Evolutionary conservation across 1,140 invertebrate species (phyloP).

Genomic region (Luehdorfia chinensis): DNA sequence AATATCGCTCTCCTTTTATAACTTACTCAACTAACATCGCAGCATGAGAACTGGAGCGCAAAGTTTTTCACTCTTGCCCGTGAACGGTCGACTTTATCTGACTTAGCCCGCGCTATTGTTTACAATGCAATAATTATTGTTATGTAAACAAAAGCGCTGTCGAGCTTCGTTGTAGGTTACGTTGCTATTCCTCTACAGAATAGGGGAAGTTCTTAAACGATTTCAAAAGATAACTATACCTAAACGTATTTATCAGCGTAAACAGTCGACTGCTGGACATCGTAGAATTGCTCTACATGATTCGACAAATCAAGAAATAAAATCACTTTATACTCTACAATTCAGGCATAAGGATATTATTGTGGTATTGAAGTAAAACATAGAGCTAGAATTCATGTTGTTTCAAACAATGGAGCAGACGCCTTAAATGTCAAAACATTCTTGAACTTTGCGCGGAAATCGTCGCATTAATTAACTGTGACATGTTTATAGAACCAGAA

Average conservation of each 20-base stretch:
- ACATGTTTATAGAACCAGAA: not conserved
- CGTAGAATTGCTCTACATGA: no score
- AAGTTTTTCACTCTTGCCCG: conserved; percentile 39
- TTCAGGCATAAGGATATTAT: no score
- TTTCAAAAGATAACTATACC: no score
- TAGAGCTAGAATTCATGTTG: no score
- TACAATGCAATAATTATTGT: not conserved
- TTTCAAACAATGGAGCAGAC: not conserved
- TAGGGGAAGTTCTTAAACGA: no score
- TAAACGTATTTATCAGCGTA: no score
- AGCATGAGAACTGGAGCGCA: conserved; percentile 59
- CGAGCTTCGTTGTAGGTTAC: not conserved
- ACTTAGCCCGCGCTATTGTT: not conserved
- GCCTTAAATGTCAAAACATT: not conserved
- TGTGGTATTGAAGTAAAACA: no score
- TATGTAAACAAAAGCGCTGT: conserved; percentile 7
- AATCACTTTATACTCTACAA: no score
- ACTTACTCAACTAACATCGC: conserved; percentile 3
- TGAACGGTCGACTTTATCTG: not conserved
- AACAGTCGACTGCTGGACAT: no score
- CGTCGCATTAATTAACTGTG: not conserved
- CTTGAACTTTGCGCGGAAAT: not conserved
- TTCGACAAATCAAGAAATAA: no score
- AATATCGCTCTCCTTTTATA: conserved; percentile 22
- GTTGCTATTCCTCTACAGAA: no score